These are phyloP conservation scores for Sphenopsis melanotis DNA, from an alignment of 2,797 vertebrate genomes.

Conservation along the genomic window DNA sequence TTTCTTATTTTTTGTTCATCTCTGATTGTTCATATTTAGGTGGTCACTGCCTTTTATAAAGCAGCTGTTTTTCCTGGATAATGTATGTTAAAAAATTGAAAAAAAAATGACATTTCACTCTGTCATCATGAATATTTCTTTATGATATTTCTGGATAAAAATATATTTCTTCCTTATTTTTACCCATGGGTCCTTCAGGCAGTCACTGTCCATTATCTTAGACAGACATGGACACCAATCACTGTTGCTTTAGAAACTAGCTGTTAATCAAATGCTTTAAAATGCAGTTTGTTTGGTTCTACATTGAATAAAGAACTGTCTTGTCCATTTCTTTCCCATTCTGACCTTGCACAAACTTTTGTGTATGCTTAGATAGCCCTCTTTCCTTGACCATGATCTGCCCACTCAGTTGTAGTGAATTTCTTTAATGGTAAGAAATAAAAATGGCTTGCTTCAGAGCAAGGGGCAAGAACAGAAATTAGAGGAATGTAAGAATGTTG, in stretches of 20 bases:
- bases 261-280: background rate
- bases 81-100: background rate
- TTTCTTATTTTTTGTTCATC: background rate
- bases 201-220: background rate
- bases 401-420: background rate
- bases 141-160: slow-evolving; percentile 18
- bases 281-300: background rate
- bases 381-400: background rate
- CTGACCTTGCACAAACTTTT: background rate
- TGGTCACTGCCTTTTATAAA: background rate
- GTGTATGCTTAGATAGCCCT: background rate
- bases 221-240: background rate
- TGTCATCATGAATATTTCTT: slow-evolving; percentile 45
- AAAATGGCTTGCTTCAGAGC: background rate
- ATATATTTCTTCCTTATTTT: background rate
- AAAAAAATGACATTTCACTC: background rate
- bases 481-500: background rate
- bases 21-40: background rate
- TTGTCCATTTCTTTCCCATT: background rate
- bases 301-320: background rate
- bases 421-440: background rate
- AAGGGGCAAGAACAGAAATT: background rate
- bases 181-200: background rate
- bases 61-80: slow-evolving; percentile 16
- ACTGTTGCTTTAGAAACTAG: background rate